Percentiles rank a stretch among this genome's conserved stretches.
Conservation (phyloP, 2,797 vertebrate species). For the Geotrypetes seraphini region DNA sequence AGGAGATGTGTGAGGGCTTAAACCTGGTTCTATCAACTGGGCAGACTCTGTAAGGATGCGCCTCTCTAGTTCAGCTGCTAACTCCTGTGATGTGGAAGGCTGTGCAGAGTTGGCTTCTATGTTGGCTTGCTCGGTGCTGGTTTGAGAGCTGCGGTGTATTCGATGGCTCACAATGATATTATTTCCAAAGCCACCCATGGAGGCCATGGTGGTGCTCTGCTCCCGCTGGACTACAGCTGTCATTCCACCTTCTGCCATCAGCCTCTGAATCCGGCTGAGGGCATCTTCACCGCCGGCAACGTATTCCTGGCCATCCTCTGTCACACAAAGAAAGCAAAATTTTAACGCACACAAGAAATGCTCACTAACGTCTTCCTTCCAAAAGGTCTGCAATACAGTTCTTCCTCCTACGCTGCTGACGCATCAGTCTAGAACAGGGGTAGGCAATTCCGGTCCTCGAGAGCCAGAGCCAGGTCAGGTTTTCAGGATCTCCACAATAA, state of each 20-base stretch:
- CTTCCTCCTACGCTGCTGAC: no score
- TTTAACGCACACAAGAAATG: conserved; percentile 2
- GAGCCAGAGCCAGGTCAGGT: no score
- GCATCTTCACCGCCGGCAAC: conserved; percentile 77
- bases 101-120: conserved; percentile 17
- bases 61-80: conserved; percentile 40
- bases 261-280: conserved; percentile 84
- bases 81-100: conserved; percentile 51
- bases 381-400: no score
- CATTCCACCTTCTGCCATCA: conserved; percentile 95
- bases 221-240: conserved; percentile 94
- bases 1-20: conserved; percentile 40
- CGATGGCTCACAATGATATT: conserved; percentile 96
- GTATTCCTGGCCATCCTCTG: conserved; percentile 66
- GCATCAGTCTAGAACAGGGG: no score
- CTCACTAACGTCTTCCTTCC: no score
- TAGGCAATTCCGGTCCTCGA: no score
- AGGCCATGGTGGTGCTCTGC: conserved; percentile 97
- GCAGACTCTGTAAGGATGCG: conserved; percentile 34
- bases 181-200: conserved; percentile 97
- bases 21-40: conserved; percentile 34
- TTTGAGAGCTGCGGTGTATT: conserved; percentile 95
- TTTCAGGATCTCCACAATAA: no score
- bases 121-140: conserved; percentile 49
- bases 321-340: conserved; percentile 23